A percentile compares a stretch with the other conserved stretches of the same genome.
These are phyloP conservation scores for Orientallactaga bullata DNA, from an alignment of 2,113 vertebrate species.

Conservation along the genomic window DNA sequence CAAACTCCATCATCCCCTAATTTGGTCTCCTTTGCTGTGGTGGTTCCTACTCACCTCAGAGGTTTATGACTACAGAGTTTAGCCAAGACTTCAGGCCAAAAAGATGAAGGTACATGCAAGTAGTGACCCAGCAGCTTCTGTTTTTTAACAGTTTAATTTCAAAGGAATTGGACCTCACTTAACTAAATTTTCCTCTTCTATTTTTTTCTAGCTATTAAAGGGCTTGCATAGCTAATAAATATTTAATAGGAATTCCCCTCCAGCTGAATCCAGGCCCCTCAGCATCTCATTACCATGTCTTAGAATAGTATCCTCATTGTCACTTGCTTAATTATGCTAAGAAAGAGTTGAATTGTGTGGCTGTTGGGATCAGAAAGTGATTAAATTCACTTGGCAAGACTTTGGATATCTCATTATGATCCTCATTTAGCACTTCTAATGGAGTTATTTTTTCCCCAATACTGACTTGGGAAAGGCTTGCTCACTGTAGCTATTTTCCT, in stretches of 20 bases:
- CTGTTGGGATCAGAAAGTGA: conserved; percentile 91
- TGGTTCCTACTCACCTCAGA: conserved; percentile 67
- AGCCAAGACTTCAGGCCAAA: conserved; percentile 79
- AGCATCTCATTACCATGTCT: conserved; percentile 91
- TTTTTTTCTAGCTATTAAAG: conserved; percentile 87
- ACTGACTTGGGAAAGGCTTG: conserved; percentile 80
- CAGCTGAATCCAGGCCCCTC: conserved; percentile 88
- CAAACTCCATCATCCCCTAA: conserved; percentile 50
- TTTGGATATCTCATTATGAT: conserved; percentile 91
- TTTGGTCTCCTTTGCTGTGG: conserved; percentile 59
- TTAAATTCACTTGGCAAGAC: conserved; percentile 92
- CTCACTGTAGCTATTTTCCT: conserved; percentile 68
- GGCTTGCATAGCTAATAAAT: conserved; percentile 90
- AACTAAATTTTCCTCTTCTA: conserved; percentile 85
- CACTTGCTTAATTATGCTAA: conserved; percentile 93
- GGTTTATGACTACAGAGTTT: conserved; percentile 78
- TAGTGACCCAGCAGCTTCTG: conserved; percentile 77
- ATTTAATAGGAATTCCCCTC: conserved; percentile 92
- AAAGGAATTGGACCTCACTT: conserved; percentile 83
- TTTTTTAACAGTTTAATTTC: conserved; percentile 86
- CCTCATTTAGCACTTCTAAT: conserved; percentile 91
- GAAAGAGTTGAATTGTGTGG: conserved; percentile 89
- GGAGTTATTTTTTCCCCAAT: conserved; percentile 83
- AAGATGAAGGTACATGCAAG: conserved; percentile 80
- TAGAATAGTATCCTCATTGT: conserved; percentile 91